Conservation (phyloP, 2,113 vertebrate species). For the Psilopogon haemacephalus region DNA sequence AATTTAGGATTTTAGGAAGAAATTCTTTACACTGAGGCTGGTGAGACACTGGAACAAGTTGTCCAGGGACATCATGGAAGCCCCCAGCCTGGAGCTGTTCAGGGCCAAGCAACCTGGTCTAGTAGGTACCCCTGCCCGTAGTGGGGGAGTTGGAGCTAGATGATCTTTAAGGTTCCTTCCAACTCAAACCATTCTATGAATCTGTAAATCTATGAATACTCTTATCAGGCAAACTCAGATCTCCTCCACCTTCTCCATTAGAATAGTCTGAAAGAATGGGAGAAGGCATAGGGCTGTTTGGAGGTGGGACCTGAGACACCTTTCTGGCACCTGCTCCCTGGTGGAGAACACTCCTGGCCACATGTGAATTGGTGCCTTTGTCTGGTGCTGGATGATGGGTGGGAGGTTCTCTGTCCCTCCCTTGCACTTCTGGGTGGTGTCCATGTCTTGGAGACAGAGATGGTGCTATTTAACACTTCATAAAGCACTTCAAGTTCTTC, state of each 20-base stretch:
- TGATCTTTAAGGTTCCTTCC: no score
- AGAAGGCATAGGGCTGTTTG: not conserved
- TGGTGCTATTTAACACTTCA: not conserved
- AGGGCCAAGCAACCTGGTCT: no score
- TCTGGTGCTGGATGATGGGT: not conserved
- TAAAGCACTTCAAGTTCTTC: not conserved
- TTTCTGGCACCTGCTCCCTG: not conserved
- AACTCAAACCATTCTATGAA: no score
- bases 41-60: no score
- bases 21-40: no score
- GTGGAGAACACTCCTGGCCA: not conserved
- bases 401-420: not conserved
- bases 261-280: not conserved
- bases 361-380: fast-evolving
- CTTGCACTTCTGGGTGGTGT: not conserved
- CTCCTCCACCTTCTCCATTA: not conserved
- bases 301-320: not conserved
- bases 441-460: not conserved
- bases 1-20: no score
- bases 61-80: no score
- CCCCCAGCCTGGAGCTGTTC: no score
- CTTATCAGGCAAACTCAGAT: not conserved
- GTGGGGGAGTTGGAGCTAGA: no score
- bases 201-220: not conserved
- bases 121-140: no score